phyloP scores from a whole-genome alignment of 1,140 invertebrate species.

The Cephus cinctus region DNA sequence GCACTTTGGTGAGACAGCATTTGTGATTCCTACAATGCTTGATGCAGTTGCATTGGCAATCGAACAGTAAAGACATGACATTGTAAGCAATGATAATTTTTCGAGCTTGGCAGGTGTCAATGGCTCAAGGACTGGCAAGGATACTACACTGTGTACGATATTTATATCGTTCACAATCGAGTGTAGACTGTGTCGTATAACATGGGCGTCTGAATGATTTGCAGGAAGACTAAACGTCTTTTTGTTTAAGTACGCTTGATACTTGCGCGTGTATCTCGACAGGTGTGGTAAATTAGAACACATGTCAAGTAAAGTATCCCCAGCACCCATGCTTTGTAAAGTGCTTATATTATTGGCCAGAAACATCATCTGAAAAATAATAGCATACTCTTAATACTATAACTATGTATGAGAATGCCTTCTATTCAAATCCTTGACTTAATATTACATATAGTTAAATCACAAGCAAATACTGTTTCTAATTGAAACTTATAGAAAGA shows the following conservation, averaged over 20 bases:
- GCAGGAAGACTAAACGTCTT: conserved; percentile 67
- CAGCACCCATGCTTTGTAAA: conserved; percentile 73
- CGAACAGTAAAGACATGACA: conserved; percentile 78
- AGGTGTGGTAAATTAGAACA: conserved; percentile 76
- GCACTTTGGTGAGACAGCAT: conserved; percentile 63
- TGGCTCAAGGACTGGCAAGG: conserved; percentile 84
- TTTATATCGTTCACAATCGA: conserved; percentile 79
- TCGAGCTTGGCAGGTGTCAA: conserved; percentile 77
- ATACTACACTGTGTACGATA: conserved; percentile 78
- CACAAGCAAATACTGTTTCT: too few relatives aligned
- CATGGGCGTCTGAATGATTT: conserved; percentile 72
- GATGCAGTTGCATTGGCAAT: conserved; percentile 69
- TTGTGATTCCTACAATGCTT: conserved; percentile 66
- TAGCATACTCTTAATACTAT: too few relatives aligned
- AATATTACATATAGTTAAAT: too few relatives aligned
- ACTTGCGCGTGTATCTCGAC: conserved; percentile 70
- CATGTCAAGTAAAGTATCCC: conserved; percentile 75
- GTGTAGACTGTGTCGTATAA: conserved; percentile 72
- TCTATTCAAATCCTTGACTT: too few relatives aligned
- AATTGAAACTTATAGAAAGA: too few relatives aligned
- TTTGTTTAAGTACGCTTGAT: conserved; percentile 68
- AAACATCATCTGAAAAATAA: conserved; percentile 51
- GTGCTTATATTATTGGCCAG: conserved; percentile 56
- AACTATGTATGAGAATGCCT: too few relatives aligned
- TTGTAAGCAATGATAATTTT: conserved; percentile 73